These are phyloP conservation scores for Amyelois transitella DNA, from an alignment of 1,140 invertebrate genomes.

Conservation along the genomic window DNA sequence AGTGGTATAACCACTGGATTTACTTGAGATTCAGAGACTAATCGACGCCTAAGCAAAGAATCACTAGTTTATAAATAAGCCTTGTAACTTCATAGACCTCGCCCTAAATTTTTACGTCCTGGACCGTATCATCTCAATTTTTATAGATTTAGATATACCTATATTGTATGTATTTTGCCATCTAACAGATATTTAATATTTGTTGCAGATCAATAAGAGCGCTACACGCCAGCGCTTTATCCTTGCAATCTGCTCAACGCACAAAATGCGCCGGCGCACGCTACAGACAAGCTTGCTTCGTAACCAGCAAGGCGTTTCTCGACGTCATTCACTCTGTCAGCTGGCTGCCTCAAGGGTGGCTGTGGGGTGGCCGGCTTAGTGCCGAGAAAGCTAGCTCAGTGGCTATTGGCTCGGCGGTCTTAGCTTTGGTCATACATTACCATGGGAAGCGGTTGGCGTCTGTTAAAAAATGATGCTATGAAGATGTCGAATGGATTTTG, in stretches of 20 bases:
- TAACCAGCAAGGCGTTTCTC: conserved; percentile 40
- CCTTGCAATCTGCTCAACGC: conserved; percentile 22
- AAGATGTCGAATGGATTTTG: not conserved
- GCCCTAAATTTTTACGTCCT: too few relatives aligned
- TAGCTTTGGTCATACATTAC: conserved; percentile 46
- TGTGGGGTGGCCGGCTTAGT: conserved; percentile 44
- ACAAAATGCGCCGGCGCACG: conserved; percentile 48
- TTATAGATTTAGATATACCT: too few relatives aligned
- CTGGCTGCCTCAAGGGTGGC: conserved; percentile 53
- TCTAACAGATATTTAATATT: conserved; percentile 1
- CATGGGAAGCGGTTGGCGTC: conserved; percentile 39
- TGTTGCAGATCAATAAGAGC: conserved; percentile 44
- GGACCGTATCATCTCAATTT: too few relatives aligned
- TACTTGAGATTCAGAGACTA: too few relatives aligned
- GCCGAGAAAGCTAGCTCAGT: conserved; percentile 28
- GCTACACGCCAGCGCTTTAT: conserved; percentile 32
- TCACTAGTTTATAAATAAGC: too few relatives aligned
- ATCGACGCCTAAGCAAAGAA: too few relatives aligned
- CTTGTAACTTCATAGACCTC: too few relatives aligned
- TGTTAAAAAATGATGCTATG: conserved; percentile 8
- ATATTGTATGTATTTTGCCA: too few relatives aligned
- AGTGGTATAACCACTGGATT: too few relatives aligned
- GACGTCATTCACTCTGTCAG: conserved; percentile 51
- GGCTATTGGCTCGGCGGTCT: conserved; percentile 38
- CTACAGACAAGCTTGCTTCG: conserved; percentile 41